Percentiles rank a stretch among this genome's conserved stretches.
Evolutionary conservation across 2,113 vertebrate genomes (phyloP).

Genomic region (Sisor rabdophorus): DNA sequence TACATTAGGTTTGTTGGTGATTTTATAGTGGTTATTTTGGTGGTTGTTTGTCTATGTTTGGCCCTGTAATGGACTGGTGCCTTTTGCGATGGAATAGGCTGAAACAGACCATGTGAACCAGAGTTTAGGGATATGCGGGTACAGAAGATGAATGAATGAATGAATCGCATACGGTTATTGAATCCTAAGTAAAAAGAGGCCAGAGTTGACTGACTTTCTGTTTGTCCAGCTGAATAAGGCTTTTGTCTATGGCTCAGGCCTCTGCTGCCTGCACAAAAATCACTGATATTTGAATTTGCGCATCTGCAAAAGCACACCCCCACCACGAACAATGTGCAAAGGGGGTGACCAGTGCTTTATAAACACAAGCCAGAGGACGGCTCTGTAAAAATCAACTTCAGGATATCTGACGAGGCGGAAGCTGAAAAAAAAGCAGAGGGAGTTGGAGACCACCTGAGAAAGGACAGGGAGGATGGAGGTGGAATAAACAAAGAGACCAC

Average conservation of each 20-base stretch:
- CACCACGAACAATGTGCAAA: constrained; percentile 32
- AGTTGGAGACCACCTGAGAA: constrained; percentile 7
- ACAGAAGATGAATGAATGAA: too few relatives aligned
- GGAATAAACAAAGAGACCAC: neutral
- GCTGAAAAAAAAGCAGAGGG: neutral
- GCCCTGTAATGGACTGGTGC: too few relatives aligned
- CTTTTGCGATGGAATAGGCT: too few relatives aligned
- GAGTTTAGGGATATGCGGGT: too few relatives aligned
- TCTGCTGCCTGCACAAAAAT: constrained; percentile 67
- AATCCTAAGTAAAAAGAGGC: constrained; percentile 18
- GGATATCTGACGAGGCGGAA: constrained; percentile 34
- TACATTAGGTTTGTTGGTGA: too few relatives aligned
- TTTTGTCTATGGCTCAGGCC: constrained; percentile 57
- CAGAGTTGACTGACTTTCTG: constrained; percentile 59
- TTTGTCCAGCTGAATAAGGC: constrained; percentile 63
- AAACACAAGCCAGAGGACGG: constrained; percentile 45
- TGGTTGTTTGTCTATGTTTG: too few relatives aligned
- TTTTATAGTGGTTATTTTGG: too few relatives aligned
- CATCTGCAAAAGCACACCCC: constrained; percentile 54
- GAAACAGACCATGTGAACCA: too few relatives aligned
- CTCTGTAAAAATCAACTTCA: constrained; percentile 29
- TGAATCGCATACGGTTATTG: too few relatives aligned
- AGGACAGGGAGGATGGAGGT: constrained; percentile 22
- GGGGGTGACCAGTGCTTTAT: constrained; percentile 61
- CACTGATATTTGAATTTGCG: constrained; percentile 64